Conservation (phyloP, 2,888 invertebrate genomes). For the Drosophila anomelani region DNA sequence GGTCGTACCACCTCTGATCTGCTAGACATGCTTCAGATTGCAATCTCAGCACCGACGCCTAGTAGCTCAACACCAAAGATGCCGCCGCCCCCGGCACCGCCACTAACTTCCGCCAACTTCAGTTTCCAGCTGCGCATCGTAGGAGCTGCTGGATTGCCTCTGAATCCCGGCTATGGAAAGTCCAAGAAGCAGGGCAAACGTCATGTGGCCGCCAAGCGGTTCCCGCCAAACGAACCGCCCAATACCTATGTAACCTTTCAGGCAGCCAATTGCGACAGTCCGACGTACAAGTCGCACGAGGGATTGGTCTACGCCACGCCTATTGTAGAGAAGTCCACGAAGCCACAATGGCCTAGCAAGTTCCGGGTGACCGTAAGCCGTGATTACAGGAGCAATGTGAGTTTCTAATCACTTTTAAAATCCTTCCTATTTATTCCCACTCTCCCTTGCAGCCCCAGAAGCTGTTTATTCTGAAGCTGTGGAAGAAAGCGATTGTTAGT, state of each 20-base stretch:
- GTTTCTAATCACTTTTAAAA: slow-evolving; percentile 54
- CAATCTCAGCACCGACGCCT: slow-evolving; percentile 54
- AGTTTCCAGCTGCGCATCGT: slow-evolving; percentile 86
- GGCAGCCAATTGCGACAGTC: slow-evolving; percentile 77
- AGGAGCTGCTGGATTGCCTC: slow-evolving; percentile 86
- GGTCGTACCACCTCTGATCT: slow-evolving; percentile 74
- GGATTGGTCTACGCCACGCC: slow-evolving; percentile 85
- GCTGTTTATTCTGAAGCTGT: slow-evolving; percentile 87
- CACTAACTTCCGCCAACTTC: slow-evolving; percentile 49
- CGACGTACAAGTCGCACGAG: slow-evolving; percentile 82
- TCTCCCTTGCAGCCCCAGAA: slow-evolving; percentile 85
- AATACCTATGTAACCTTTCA: slow-evolving; percentile 88
- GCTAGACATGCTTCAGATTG: slow-evolving; percentile 76
- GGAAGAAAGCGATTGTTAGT: slow-evolving; percentile 86
- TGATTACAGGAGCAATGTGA: slow-evolving; percentile 86
- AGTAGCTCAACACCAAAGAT: slow-evolving; percentile 5
- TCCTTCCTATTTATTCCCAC: background rate
- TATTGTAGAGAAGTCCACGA: slow-evolving; percentile 85
- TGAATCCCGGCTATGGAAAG: slow-evolving; percentile 78
- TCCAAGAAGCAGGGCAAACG: slow-evolving; percentile 73
- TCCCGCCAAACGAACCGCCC: slow-evolving; percentile 85
- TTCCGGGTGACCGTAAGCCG: slow-evolving; percentile 85
- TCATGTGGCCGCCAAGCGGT: slow-evolving; percentile 74
- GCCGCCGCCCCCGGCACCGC: slow-evolving; percentile 21
- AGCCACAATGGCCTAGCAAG: slow-evolving; percentile 86